These are phyloP conservation scores for Frankliniella intonsa DNA, from an alignment of 2,888 invertebrate genomes.

Conservation along the genomic window DNA sequence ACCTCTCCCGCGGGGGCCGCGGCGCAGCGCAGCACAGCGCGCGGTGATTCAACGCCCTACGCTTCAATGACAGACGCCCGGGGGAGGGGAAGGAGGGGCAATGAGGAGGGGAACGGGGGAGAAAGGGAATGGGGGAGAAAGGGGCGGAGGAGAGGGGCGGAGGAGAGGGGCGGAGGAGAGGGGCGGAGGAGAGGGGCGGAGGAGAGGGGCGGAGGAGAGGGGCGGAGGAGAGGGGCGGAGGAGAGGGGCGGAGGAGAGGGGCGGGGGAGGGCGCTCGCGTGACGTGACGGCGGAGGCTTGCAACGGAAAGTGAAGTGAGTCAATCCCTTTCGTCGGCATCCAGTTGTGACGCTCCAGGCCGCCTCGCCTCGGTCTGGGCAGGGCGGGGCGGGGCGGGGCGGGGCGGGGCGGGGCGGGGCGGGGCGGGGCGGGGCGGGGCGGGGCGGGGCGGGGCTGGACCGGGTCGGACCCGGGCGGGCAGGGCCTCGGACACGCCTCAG, in stretches of 20 bases:
- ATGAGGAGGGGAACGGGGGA: conserved; percentile 42
- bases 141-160: conserved; percentile 10
- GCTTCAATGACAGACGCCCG: background rate
- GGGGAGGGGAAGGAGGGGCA: conserved; percentile 31
- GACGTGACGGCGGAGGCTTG: conserved; percentile 40
- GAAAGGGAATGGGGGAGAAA: too few species aligned
- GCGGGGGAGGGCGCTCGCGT: conserved; percentile 42
- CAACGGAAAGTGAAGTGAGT: conserved; percentile 35
- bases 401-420: background rate
- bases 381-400: background rate
- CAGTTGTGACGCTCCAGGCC: background rate
- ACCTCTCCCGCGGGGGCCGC: background rate
- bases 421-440: background rate
- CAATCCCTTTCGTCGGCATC: background rate
- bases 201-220: conserved; percentile 39
- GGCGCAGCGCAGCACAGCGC: too few species aligned
- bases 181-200: conserved; percentile 28
- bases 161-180: conserved; percentile 40
- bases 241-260: conserved; percentile 26
- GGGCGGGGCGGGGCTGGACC: too few species aligned
- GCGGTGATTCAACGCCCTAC: background rate
- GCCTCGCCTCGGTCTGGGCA: background rate
- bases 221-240: conserved; percentile 33
- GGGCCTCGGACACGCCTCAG: background rate
- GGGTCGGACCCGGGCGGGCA: too few species aligned